These are phyloP conservation scores for Zalophus californianus DNA, from an alignment of 2,797 vertebrate species.

Conservation along the genomic window DNA sequence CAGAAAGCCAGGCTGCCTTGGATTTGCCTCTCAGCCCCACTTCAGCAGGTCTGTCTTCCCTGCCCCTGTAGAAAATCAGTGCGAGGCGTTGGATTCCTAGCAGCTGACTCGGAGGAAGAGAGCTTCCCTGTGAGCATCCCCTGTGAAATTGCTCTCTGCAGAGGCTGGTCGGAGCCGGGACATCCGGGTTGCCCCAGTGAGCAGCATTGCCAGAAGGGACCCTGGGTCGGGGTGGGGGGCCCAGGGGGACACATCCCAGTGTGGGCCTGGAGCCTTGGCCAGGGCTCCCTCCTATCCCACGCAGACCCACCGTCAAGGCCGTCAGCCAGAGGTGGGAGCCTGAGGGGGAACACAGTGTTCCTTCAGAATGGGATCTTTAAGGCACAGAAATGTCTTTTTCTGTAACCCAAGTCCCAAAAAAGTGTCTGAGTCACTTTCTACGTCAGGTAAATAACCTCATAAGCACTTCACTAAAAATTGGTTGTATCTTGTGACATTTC, in stretches of 20 bases:
- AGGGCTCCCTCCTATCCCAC: neutral
- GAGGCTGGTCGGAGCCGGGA: neutral
- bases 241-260: accelerated
- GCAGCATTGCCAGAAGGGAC: neutral
- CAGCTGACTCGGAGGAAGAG: neutral
- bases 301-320: neutral
- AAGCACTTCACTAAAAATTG: neutral
- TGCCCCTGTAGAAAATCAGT: neutral
- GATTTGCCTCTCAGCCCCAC: neutral
- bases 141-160: neutral
- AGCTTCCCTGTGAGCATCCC: no score
- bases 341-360: neutral
- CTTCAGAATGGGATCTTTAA: neutral
- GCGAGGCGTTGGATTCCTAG: neutral
- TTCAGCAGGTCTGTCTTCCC: neutral
- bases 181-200: neutral
- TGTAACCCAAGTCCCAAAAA: neutral
- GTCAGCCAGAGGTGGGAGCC: neutral
- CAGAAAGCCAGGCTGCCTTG: neutral
- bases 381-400: neutral
- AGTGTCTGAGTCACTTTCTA: neutral
- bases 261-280: neutral
- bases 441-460: neutral
- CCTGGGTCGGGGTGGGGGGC: no score
- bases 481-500: neutral